Percentiles rank a stretch among this genome's conserved stretches.
phyloP scores from a whole-genome alignment of 2,888 invertebrate genomes.

The Parapristionchus giblindavisi region DNA sequence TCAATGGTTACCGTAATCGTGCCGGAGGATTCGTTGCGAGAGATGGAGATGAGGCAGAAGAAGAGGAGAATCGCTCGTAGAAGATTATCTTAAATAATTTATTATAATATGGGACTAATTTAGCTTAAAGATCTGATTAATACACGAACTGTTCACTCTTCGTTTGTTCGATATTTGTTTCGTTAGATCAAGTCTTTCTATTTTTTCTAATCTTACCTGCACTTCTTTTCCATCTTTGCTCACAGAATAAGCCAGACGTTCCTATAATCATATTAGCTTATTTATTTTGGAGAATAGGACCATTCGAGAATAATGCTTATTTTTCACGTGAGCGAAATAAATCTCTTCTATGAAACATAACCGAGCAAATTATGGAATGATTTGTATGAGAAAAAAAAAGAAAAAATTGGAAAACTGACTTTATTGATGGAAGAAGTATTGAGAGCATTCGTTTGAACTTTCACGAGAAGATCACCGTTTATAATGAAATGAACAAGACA shows the following conservation, averaged over 20 bases:
- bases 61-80: constrained; percentile 36
- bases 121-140: background rate
- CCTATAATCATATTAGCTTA: background rate
- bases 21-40: background rate
- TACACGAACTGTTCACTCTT: too few species aligned
- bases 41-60: constrained; percentile 9
- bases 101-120: background rate
- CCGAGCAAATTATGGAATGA: too few species aligned
- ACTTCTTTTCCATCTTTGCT: constrained; percentile 29
- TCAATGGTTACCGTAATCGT: background rate
- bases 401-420: too few species aligned
- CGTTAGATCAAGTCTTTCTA: background rate
- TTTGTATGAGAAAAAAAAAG: too few species aligned
- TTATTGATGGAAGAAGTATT: constrained; percentile 37
- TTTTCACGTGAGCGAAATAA: too few species aligned
- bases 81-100: constrained; percentile 30
- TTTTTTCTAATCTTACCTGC: background rate
- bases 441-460: constrained; percentile 36
- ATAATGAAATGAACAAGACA: constrained; percentile 26
- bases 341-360: too few species aligned
- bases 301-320: too few species aligned
- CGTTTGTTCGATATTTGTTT: too few species aligned
- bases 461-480: constrained; percentile 29
- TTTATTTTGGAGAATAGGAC: background rate
- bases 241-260: constrained; percentile 34